A percentile compares a stretch with the other conserved stretches of the same genome.
Evolutionary conservation across 1,140 invertebrate species (phyloP).

Genomic region (Diachasmimorpha longicaudata): DNA sequence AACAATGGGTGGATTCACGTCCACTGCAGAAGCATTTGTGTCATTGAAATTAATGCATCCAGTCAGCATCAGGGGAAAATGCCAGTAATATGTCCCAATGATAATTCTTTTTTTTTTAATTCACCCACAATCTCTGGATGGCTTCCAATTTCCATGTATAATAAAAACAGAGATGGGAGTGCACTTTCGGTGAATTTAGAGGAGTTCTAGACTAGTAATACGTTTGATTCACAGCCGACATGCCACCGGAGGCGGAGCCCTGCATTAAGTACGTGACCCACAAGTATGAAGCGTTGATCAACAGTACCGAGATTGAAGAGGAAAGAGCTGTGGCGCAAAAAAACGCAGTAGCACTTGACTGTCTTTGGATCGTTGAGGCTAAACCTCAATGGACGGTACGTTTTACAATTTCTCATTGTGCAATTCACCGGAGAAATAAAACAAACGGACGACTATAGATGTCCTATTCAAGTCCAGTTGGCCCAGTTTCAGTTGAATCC

Average conservation of each 20-base stretch:
- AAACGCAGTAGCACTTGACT: constrained; percentile 73
- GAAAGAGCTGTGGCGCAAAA: constrained; percentile 60
- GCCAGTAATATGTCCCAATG: constrained; percentile 30
- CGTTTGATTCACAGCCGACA: constrained; percentile 46
- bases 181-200: constrained; percentile 17
- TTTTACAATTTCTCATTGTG: background rate
- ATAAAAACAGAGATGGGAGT: background rate
- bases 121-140: background rate
- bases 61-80: background rate
- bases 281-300: constrained; percentile 64
- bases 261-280: constrained; percentile 63
- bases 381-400: constrained; percentile 72
- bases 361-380: constrained; percentile 81
- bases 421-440: background rate
- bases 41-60: constrained; percentile 39
- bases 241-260: constrained; percentile 61
- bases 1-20: constrained; percentile 15
- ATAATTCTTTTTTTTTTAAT: background rate
- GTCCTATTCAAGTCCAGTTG: no score
- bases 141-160: constrained; percentile 7
- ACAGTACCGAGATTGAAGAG: constrained; percentile 65
- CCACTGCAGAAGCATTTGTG: constrained; percentile 8
- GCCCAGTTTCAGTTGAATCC: no score
- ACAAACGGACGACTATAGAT: no score
- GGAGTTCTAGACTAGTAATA: constrained; percentile 47